Conservation (phyloP, 2,888 invertebrate genomes). For the Chydorus sphaericus region DNA sequence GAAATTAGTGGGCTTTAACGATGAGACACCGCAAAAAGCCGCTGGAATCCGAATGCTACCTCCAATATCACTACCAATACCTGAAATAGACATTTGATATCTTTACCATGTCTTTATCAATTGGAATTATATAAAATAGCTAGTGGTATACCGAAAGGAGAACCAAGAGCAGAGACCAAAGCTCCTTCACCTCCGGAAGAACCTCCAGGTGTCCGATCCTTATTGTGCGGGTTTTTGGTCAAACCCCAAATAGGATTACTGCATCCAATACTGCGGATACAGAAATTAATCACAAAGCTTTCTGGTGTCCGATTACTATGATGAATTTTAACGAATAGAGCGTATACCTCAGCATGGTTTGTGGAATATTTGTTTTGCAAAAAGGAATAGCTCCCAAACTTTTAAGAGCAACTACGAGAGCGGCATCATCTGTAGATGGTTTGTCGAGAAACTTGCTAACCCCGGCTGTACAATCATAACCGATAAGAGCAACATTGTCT, state of each 20-base stretch:
- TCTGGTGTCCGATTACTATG: no score
- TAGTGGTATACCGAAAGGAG: constrained; percentile 25
- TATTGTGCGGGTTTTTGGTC: constrained; percentile 30
- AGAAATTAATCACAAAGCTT: not conserved
- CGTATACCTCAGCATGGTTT: constrained; percentile 23
- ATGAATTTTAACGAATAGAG: not conserved
- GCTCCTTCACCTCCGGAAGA: constrained; percentile 32
- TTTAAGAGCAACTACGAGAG: constrained; percentile 20
- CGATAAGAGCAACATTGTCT: constrained; percentile 26
- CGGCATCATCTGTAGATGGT: constrained; percentile 20
- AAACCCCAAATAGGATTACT: constrained; percentile 30
- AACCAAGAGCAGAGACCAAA: constrained; percentile 29
- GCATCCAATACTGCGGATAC: constrained; percentile 24
- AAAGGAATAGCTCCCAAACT: constrained; percentile 34
- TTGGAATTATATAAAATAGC: no score
- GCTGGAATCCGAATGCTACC: constrained; percentile 1
- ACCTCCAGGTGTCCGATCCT: constrained; percentile 29
- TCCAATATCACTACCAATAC: constrained; percentile 4
- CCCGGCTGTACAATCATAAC: constrained; percentile 27
- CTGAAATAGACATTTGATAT: no score
- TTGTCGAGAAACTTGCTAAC: constrained; percentile 22
- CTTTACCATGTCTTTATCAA: no score
- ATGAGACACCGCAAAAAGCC: not conserved
- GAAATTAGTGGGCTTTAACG: not conserved
- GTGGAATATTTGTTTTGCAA: constrained; percentile 32